Base-by-base conservation (phyloP, 2,888 invertebrate species). In the Bombyx huttoni region DNA sequence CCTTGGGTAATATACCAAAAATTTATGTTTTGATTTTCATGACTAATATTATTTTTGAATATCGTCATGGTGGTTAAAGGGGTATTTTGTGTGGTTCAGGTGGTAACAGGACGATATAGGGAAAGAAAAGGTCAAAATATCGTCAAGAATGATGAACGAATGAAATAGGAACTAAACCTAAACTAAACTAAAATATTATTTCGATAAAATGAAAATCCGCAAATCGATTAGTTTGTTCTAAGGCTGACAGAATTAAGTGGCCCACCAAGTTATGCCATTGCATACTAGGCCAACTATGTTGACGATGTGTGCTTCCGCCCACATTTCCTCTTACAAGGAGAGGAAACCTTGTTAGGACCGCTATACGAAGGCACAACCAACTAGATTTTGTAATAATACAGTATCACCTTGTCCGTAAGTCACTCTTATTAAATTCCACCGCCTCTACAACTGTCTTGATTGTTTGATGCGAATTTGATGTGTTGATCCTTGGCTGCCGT, bases 251-350 rank as follows among this genome's bases (percentile, higher is more conserved):
- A 12, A 46, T 34, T 47, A 47, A 13, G 47, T 47, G 50, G 14
- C 47, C 47, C 13, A 14, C 47, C 50, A 24, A 33, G 46, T 46
- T 14, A 14, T 10, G 33, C 45, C 50, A 50, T 45, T 50, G 46
- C 24, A 46, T 50, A 40, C 24, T 40, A 40, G 3, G 40, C 40
- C 40, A 45, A 8, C 33, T 40, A 45, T 52, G 52, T 47, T 47
- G 52, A 45, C 58, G 61, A 70, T 68, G 75, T 72, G 73, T 66
- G 66, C 73, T 81, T 82, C 84, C 86, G 81, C 86, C 85, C 81
- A 85, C 84, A 51, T 55, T n/a, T 46, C 56, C 59, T 67, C 73
- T 51, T 73, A 79, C 78, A 82, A 65, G 81, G 83, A 64, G 63
- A 65, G 73, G 73, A 24, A 5, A 70, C 84, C 84, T 85, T 80